Base-by-base conservation (phyloP, 2,113 vertebrate genomes). In the Apeltes quadracus region DNA sequence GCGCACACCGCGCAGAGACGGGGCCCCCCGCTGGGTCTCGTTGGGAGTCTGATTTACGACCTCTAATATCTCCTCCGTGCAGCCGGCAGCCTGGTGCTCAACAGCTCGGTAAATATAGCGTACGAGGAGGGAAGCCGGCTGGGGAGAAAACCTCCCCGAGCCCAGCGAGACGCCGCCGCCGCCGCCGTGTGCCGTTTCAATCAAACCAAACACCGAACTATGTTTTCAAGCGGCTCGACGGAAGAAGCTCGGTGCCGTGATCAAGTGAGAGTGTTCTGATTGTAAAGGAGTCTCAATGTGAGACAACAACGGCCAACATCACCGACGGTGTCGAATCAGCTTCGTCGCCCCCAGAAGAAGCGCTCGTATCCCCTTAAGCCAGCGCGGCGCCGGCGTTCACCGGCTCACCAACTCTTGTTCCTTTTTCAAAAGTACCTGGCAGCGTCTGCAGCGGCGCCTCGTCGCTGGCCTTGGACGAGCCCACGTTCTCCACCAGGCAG, bases 401-500 rank as follows among this genome's bases (percentile, higher is more conserved):
- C n/a, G n/a, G n/a, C n/a, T n/a, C n/a, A n/a, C n/a, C n/a, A n/a
- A n/a, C n/a, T n/a, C n/a, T n/a, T n/a, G 29, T 5, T 13, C 36
- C 25, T 27, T 36, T 7, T 9, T 34, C 3, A 34, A 14, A 14
- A 20, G 77, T 95, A 99, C 97, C 97, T 94, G 95, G 87, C 57
- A 95, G 87, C 15, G 97, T 76, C 67, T 88, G 93, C 53, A 99
- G 92, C 88, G 95, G 93, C 0, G 94, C 96, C 84, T 99, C 97
- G 0, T 98, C 97, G 7, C 97, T 98, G 82, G 92, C 92, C 84
- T 98, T 99, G 16, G 93, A 92, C 1, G 93, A 70, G 0, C 95
- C 97, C 1, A 91, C 93, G 0, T 91, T 93, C 75, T 97, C 98
- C 22, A 98, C 90, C 61, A 94, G 1, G 20, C 98, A 99, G 76